A percentile compares a stretch with the other conserved stretches of the same genome.
phyloP scores from a whole-genome alignment of 2,797 vertebrate species.

The Erpetoichthys calabaricus region DNA sequence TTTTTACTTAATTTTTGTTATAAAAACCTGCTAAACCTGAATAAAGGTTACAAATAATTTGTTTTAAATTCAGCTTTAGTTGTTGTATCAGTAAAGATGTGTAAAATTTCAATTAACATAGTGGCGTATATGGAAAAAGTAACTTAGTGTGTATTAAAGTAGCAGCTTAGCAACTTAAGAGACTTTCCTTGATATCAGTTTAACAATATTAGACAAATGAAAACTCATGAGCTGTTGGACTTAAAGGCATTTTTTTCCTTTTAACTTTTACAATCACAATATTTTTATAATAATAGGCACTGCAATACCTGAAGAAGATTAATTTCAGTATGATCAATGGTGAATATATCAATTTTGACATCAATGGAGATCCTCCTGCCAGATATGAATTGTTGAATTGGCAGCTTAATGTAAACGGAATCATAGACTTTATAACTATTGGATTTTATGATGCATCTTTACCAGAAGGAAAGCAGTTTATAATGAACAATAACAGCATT shows the following conservation, averaged over 20 bases:
- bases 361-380: slow-evolving; percentile 47
- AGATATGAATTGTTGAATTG: slow-evolving; percentile 57
- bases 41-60: too few species aligned
- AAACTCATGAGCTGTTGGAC: too few species aligned
- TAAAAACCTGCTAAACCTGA: too few species aligned
- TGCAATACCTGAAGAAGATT: slow-evolving; percentile 1
- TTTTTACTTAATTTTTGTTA: neutral
- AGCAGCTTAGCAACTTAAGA: too few species aligned
- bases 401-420: slow-evolving; percentile 39
- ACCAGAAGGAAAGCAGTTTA: slow-evolving; percentile 37
- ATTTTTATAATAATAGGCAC: slow-evolving; percentile 15
- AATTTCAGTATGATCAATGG: slow-evolving; percentile 10
- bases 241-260: too few species aligned
- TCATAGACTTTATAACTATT: slow-evolving; percentile 46
- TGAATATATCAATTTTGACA: slow-evolving; percentile 51
- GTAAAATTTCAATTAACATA: too few species aligned
- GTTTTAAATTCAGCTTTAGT: neutral
- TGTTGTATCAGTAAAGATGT: too few species aligned
- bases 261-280: too few species aligned
- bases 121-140: too few species aligned
- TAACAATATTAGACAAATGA: too few species aligned
- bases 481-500: slow-evolving; percentile 43
- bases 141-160: too few species aligned
- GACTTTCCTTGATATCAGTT: too few species aligned
- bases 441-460: slow-evolving; percentile 50